Evolutionary conservation across 2,888 invertebrate genomes (phyloP).

Genomic region (Eristalis arbustorum): DNA sequence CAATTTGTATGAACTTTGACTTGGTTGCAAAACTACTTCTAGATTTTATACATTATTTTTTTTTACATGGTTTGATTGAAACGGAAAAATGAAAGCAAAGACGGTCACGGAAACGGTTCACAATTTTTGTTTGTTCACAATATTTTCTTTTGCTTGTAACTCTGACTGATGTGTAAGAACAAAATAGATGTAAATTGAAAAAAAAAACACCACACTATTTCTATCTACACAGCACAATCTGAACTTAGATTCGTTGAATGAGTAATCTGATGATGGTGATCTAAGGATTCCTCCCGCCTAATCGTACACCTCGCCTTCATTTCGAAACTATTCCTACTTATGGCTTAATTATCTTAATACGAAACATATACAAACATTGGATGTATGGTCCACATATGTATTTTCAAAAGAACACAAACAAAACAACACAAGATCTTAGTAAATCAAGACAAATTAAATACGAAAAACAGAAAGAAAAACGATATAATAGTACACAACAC

Average conservation of each 20-base stretch:
- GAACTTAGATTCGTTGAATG: too few relatives aligned
- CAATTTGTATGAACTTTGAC: not conserved
- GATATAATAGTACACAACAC: not conserved
- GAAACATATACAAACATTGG: not conserved
- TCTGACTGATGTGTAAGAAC: not conserved
- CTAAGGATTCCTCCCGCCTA: not conserved
- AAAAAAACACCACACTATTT: not conserved
- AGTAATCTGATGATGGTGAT: too few relatives aligned
- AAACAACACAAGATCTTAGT: not conserved
- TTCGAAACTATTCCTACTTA: not conserved
- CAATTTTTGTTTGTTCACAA: not conserved
- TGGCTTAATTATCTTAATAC: not conserved
- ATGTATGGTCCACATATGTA: not conserved
- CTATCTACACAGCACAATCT: not conserved
- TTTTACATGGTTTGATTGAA: not conserved
- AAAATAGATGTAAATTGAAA: not conserved
- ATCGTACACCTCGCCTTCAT: not conserved
- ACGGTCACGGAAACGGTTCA: not conserved
- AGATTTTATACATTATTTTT: not conserved
- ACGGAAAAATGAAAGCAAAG: not conserved
- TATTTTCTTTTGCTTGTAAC: not conserved
- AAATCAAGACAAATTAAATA: slow-evolving; percentile 9
- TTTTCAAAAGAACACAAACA: not conserved
- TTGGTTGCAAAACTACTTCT: not conserved
- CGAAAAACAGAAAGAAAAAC: not conserved